phyloP scores from a whole-genome alignment of 2,888 invertebrate species.

The Alentia gelatinosa region DNA sequence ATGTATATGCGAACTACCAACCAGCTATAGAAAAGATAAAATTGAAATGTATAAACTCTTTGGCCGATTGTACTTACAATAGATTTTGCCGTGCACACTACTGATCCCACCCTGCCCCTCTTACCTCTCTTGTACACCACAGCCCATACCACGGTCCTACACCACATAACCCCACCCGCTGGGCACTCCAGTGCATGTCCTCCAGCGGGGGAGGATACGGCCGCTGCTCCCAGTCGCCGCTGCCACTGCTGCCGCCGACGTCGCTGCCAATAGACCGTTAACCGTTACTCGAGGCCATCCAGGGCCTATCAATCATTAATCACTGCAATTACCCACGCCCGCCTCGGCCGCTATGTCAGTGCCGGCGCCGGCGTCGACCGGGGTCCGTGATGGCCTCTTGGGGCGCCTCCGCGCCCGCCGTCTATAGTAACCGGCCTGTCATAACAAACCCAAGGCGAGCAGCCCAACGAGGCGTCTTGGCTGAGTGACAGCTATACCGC shows the following conservation, averaged over 20 bases:
- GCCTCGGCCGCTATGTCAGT: neutral
- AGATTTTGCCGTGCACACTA: too few species aligned
- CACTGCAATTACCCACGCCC: conserved; percentile 12
- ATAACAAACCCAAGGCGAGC: neutral
- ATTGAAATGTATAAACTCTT: too few species aligned
- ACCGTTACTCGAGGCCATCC: neutral
- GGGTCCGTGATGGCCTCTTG: neutral
- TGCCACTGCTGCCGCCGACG: neutral
- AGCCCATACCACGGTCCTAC: too few species aligned
- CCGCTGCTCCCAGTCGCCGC: too few species aligned
- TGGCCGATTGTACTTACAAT: too few species aligned
- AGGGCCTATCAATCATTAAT: conserved; percentile 33
- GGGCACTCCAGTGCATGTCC: too few species aligned
- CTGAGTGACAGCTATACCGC: neutral
- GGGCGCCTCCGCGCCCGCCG: neutral
- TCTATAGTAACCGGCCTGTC: neutral
- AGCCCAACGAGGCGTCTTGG: neutral
- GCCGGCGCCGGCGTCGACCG: neutral
- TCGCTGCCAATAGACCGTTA: neutral
- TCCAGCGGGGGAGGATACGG: too few species aligned
- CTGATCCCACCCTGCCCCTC: too few species aligned
- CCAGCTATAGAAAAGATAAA: too few species aligned
- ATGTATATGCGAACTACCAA: too few species aligned
- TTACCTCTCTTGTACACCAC: too few species aligned
- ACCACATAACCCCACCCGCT: too few species aligned